Percentiles rank a stretch among this genome's conserved stretches.
Conservation (phyloP, 1,140 invertebrate species). For the Trachymyrmex cornetzi region DNA sequence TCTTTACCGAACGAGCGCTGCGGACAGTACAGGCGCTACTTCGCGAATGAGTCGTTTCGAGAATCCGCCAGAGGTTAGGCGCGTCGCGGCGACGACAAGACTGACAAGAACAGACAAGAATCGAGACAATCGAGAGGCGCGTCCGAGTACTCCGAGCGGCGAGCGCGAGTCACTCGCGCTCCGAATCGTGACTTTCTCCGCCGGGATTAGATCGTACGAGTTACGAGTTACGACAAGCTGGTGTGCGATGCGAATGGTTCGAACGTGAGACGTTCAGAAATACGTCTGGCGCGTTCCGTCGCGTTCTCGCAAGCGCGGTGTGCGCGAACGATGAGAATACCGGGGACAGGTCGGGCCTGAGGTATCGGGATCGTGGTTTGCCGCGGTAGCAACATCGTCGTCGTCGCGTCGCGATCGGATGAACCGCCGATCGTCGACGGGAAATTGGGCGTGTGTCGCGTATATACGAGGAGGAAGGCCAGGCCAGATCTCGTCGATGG, state of each 20-base stretch:
- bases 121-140: background rate
- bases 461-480: background rate
- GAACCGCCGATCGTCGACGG: background rate
- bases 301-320: background rate
- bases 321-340: background rate
- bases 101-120: too few relatives aligned
- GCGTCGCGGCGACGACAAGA: background rate
- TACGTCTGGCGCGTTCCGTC: background rate
- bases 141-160: background rate
- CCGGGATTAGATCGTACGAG: background rate
- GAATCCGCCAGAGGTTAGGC: background rate
- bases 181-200: slow-evolving; percentile 17
- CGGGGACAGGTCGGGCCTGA: background rate
- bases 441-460: slow-evolving; percentile 38
- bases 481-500: background rate
- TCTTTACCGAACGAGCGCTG: background rate
- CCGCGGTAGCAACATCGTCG: background rate
- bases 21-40: too few relatives aligned
- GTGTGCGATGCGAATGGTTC: background rate
- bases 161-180: background rate
- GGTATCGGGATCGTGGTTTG: too few relatives aligned
- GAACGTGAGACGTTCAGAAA: background rate
- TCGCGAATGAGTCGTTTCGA: background rate
- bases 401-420: background rate
- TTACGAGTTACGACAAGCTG: background rate